Evolutionary conservation across 2,113 vertebrate genomes (phyloP).

Genomic region (Toxotes jaculatrix): DNA sequence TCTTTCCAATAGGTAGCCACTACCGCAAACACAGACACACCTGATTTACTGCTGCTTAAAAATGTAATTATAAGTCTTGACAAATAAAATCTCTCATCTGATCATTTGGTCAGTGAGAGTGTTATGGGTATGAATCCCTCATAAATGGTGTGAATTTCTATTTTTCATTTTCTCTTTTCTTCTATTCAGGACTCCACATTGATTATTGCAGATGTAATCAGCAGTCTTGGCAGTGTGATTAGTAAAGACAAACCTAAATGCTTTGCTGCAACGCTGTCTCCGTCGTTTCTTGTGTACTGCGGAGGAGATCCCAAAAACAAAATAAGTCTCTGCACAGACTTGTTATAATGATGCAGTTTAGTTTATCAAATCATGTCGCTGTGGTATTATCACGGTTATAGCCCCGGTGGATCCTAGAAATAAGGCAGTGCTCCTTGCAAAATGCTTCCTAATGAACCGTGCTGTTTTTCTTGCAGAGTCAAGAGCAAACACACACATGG

Average conservation of each 20-base stretch:
- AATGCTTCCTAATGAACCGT: constrained; percentile 47
- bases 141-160: constrained; percentile 15
- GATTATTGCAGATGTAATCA: constrained; percentile 73
- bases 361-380: constrained; percentile 62
- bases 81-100: constrained; percentile 60
- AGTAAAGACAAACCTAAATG: constrained; percentile 55
- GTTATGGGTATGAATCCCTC: constrained; percentile 41
- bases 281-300: constrained; percentile 18
- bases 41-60: constrained; percentile 78
- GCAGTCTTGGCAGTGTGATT: constrained; percentile 60
- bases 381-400: constrained; percentile 46
- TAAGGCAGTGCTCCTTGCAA: constrained; percentile 29
- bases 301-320: constrained; percentile 44
- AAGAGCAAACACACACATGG: background rate
- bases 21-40: constrained; percentile 53
- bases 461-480: constrained; percentile 19
- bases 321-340: constrained; percentile 14
- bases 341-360: constrained; percentile 60
- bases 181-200: constrained; percentile 55
- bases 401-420: constrained; percentile 38
- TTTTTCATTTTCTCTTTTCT: constrained; percentile 45
- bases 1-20: constrained; percentile 73
- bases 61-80: constrained; percentile 74
- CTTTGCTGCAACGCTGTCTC: constrained; percentile 36
- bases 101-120: constrained; percentile 38